phyloP scores from a whole-genome alignment of 2,797 vertebrate species.

The Thunnus albacares region DNA sequence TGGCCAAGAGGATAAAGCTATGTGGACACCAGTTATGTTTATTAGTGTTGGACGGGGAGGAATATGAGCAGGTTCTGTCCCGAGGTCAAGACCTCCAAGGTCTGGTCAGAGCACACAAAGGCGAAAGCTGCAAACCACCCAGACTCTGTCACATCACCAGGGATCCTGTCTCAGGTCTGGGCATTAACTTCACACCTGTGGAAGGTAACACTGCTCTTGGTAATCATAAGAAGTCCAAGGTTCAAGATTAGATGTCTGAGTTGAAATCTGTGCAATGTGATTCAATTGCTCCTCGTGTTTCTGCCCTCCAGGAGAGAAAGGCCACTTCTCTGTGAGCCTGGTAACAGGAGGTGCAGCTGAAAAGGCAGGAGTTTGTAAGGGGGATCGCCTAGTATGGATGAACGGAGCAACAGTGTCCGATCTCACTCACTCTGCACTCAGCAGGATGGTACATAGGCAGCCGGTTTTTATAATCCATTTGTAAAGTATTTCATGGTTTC shows the following conservation, averaged over 20 bases:
- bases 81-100: conserved; percentile 72
- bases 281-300: conserved; percentile 27
- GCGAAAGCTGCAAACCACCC: conserved; percentile 80
- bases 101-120: conserved; percentile 60
- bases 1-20: conserved; percentile 89
- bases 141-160: conserved; percentile 89
- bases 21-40: conserved; percentile 90
- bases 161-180: conserved; percentile 86
- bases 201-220: conserved; percentile 76
- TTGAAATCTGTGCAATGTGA: not conserved
- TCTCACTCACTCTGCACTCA: conserved; percentile 86
- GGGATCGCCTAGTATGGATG: conserved; percentile 92
- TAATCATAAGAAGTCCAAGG: conserved; percentile 5
- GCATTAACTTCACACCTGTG: conserved; percentile 86
- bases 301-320: conserved; percentile 84
- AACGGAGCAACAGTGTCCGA: conserved; percentile 88
- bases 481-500: not conserved
- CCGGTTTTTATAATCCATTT: not conserved
- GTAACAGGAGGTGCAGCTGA: conserved; percentile 89
- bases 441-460: conserved; percentile 86
- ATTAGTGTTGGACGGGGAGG: conserved; percentile 82
- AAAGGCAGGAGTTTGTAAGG: conserved; percentile 87
- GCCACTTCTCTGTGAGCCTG: conserved; percentile 87
- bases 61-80: conserved; percentile 81
- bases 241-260: conserved; percentile 4